phyloP scores from a whole-genome alignment of 2,888 invertebrate genomes.

The Eulithis testata region DNA sequence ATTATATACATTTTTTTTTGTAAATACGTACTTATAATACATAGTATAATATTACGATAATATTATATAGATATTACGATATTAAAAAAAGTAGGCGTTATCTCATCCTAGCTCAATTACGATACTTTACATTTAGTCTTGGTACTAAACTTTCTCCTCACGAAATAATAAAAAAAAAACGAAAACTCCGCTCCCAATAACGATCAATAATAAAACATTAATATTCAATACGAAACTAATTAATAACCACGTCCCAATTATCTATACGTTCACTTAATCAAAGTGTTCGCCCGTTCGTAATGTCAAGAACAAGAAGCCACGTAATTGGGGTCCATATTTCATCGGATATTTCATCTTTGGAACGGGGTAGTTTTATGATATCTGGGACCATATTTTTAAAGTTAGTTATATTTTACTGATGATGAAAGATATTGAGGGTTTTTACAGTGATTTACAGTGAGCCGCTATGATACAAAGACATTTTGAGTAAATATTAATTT shows the following conservation, averaged over 20 bases:
- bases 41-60: too few relatives aligned
- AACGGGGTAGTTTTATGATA: slow-evolving; percentile 37
- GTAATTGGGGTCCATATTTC: slow-evolving; percentile 71
- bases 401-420: neutral
- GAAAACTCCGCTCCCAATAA: slow-evolving; percentile 37
- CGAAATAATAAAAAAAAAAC: slow-evolving; percentile 46
- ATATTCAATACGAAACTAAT: slow-evolving; percentile 60
- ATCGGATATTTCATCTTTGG: slow-evolving; percentile 47
- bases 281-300: slow-evolving; percentile 48
- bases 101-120: too few relatives aligned
- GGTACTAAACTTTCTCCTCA: slow-evolving; percentile 13
- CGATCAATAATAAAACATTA: slow-evolving; percentile 45
- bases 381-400: slow-evolving; percentile 9
- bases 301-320: slow-evolving; percentile 63
- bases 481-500: too few relatives aligned
- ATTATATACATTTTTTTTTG: too few relatives aligned
- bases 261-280: slow-evolving; percentile 66
- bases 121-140: too few relatives aligned
- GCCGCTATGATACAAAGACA: too few relatives aligned
- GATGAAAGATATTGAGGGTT: too few relatives aligned
- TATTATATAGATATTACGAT: too few relatives aligned
- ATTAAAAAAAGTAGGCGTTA: too few relatives aligned
- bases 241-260: slow-evolving; percentile 73
- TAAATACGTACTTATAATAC: too few relatives aligned
- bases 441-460: too few relatives aligned